Evolutionary conservation across 2,888 invertebrate genomes (phyloP), one percentile per base, ranked within the genome.

Genomic region (Apamea monoglypha): DNA sequence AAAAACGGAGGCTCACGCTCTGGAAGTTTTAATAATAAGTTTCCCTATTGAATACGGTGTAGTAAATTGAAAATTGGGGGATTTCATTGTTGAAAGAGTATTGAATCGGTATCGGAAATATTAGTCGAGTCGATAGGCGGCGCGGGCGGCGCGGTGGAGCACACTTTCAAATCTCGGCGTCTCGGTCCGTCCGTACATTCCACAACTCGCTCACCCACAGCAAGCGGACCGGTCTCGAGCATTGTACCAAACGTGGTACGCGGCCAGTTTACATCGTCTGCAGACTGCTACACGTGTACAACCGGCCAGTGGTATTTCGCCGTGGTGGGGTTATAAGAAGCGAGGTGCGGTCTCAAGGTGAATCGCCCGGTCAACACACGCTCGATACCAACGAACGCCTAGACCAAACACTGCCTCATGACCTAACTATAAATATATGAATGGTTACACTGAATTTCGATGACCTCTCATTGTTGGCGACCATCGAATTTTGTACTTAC

Each of bases 151-250:
- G 76, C 68, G 81, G 76, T 92, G 90, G 92, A 92, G 91, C 92
- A 95, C 94, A 96, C 96, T 96, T 96, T 96, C 96, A 95, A 96
- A 96, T 95, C 94, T 94, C 93, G 92, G 92, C 91, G 93, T 91
- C 93, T 94, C 92, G 90, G 95, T 94, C 93, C 95, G 95, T 96
- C 95, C 92, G 92, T 95, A 95, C 97, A 97, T 97, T 96, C 97
- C 96, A 93, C 94, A 94, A 96, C 96, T 95, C 93, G 96, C 96
- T 97, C 96, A 97, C 96, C 96, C 96, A 96, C 96, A 96, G 96
- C 91, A 92, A 86, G 91, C 92, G 92, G 96, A 96, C 96, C 96
- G 96, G 96, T 96, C 96, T 93, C 93, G 93, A 94, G 94, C 95
- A 94, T 95, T 96, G 95, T 96, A 96, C 95, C 93, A 95, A 94